phyloP scores from a whole-genome alignment of 2,888 invertebrate species.

The Lottia gigantea region DNA sequence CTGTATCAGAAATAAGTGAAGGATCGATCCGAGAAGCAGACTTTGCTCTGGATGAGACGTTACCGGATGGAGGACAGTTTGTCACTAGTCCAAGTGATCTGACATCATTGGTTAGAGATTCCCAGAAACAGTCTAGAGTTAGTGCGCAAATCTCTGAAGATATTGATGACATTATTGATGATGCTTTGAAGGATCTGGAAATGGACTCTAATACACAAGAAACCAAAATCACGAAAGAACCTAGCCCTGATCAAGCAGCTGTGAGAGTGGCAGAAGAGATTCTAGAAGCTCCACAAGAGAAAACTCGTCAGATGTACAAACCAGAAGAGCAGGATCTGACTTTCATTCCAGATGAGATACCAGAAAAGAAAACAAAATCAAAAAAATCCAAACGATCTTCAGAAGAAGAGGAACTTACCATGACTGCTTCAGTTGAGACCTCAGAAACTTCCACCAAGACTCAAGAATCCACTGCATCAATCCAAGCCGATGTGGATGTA shows the following conservation, averaged over 20 bases:
- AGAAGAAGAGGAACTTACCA: constrained; percentile 12
- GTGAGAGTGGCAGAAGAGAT: constrained; percentile 4
- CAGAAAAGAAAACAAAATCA: background rate
- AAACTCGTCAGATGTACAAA: background rate
- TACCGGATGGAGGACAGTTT: background rate
- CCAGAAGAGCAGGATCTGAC: background rate
- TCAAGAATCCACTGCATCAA: background rate
- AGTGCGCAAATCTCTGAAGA: background rate
- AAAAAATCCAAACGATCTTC: background rate
- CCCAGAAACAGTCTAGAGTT: background rate
- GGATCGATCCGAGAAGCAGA: constrained; percentile 2
- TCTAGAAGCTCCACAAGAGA: constrained; percentile 14
- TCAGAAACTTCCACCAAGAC: background rate
- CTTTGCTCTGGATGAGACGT: background rate
- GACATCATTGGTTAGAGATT: constrained; percentile 4
- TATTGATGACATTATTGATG: background rate
- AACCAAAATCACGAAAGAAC: background rate
- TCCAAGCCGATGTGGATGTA: constrained; percentile 1
- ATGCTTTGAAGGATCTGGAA: constrained; percentile 2
- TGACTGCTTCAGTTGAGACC: constrained; percentile 15
- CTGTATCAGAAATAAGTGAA: background rate
- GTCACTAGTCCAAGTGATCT: constrained; percentile 8
- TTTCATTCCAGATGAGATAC: background rate
- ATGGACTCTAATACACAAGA: background rate
- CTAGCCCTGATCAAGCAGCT: background rate